Conservation (phyloP, 2,113 vertebrate genomes). For the Misgurnus mizolepis region DNA sequence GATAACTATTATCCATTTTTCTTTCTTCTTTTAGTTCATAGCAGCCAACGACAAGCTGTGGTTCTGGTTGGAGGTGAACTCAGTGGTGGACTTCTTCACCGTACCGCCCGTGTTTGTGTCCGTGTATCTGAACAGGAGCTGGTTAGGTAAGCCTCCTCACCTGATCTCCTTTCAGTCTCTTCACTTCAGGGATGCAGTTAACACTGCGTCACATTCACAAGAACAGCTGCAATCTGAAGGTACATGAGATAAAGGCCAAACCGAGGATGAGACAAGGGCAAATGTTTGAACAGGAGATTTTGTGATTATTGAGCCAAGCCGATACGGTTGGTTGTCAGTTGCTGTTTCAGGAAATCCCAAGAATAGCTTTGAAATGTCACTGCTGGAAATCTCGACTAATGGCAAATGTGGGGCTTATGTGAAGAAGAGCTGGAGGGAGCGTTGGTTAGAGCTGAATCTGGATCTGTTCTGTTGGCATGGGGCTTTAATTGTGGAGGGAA, state of each 20-base stretch:
- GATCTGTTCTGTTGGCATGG: background rate
- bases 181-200: slow-evolving; percentile 62
- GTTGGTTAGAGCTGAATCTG: background rate
- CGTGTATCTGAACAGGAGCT: slow-evolving; percentile 98
- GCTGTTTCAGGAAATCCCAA: background rate
- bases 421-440: background rate
- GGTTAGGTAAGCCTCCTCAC: slow-evolving; percentile 89
- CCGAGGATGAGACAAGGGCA: slow-evolving; percentile 11
- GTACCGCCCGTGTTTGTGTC: slow-evolving; percentile 98
- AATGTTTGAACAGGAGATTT: slow-evolving; percentile 27
- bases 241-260: background rate
- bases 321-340: slow-evolving; percentile 19
- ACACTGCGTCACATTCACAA: slow-evolving; percentile 62
- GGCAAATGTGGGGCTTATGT: background rate
- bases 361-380: slow-evolving; percentile 45
- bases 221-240: slow-evolving; percentile 61
- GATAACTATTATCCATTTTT: background rate
- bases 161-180: slow-evolving; percentile 41
- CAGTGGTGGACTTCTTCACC: slow-evolving; percentile 99
- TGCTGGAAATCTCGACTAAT: background rate
- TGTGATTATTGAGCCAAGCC: slow-evolving; percentile 21
- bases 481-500: background rate
- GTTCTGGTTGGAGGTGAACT: slow-evolving; percentile 99
- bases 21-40: slow-evolving; percentile 84
- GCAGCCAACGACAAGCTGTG: slow-evolving; percentile 99